Evolutionary conservation across 2,888 invertebrate species (phyloP).

Genomic region (Caenorhabditis zanzibari): DNA sequence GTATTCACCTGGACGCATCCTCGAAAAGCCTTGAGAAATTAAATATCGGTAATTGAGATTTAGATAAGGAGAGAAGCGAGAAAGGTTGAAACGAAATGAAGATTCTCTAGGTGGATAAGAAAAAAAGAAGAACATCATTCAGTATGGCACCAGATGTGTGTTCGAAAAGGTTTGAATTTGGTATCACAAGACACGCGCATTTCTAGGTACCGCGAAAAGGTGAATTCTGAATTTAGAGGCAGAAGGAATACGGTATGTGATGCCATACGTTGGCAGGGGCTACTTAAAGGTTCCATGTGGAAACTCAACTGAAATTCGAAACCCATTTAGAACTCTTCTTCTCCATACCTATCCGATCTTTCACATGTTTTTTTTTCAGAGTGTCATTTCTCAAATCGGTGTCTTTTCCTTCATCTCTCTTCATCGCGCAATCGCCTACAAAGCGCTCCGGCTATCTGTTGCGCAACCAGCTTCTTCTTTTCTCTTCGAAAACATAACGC

Average conservation of each 20-base stretch:
- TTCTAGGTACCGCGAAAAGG: not conserved
- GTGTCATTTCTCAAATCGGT: slow-evolving; percentile 17
- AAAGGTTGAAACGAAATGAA: slow-evolving; percentile 32
- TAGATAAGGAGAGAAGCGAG: slow-evolving; percentile 41
- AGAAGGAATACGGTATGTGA: not conserved
- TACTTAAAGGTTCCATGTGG: too few species aligned
- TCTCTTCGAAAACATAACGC: slow-evolving; percentile 16
- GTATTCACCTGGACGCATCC: slow-evolving; percentile 29
- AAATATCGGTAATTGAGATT: slow-evolving; percentile 47
- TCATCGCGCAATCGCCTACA: slow-evolving; percentile 32
- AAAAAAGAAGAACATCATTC: slow-evolving; percentile 4
- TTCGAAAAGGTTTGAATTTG: slow-evolving; percentile 34
- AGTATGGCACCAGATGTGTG: slow-evolving; percentile 41
- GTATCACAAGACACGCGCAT: not conserved
- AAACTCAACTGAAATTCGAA: too few species aligned
- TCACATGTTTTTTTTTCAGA: slow-evolving; percentile 2
- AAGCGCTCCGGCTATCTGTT: slow-evolving; percentile 37
- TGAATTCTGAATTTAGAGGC: not conserved
- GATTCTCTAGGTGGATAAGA: slow-evolving; percentile 34
- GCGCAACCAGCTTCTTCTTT: slow-evolving; percentile 51
- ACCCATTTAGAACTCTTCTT: not conserved
- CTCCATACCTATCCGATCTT: not conserved
- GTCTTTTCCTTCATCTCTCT: slow-evolving; percentile 20
- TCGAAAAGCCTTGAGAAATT: slow-evolving; percentile 37
- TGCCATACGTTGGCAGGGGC: too few species aligned